Evolutionary conservation across 2,888 invertebrate genomes (phyloP).

Genomic region (Abrostola triplasia): DNA sequence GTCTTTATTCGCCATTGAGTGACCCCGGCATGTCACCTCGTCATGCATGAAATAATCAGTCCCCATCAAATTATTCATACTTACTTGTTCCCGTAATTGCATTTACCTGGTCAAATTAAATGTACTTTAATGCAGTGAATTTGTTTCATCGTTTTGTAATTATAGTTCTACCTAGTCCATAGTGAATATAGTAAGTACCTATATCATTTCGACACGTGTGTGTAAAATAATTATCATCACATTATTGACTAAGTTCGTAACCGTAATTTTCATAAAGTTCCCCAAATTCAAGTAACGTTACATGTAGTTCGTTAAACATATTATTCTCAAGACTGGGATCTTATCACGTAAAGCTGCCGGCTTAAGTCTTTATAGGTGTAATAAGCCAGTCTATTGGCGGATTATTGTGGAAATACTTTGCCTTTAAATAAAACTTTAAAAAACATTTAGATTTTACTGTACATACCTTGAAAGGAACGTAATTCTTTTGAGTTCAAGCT

Average conservation of each 20-base stretch:
- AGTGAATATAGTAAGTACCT: constrained; percentile 13
- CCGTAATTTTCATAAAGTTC: constrained; percentile 30
- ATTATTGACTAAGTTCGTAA: constrained; percentile 12
- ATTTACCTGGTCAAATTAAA: constrained; percentile 20
- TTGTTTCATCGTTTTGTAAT: background rate
- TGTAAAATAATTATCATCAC: constrained; percentile 28
- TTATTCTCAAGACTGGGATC: constrained; percentile 6
- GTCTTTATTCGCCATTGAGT: constrained; percentile 60
- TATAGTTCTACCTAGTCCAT: too few species aligned
- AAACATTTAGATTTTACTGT: background rate
- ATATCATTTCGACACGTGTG: constrained; percentile 18
- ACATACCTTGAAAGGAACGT: background rate
- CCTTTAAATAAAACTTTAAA: constrained; percentile 3
- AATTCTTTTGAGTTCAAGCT: constrained; percentile 21
- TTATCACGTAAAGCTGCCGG: background rate
- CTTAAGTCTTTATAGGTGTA: background rate
- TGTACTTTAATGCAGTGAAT: background rate
- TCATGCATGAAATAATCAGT: constrained; percentile 51
- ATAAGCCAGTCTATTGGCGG: constrained; percentile 4
- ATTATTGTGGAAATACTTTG: constrained; percentile 10
- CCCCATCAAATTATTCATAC: constrained; percentile 27
- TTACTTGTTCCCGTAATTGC: constrained; percentile 22
- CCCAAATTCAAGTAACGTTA: constrained; percentile 20
- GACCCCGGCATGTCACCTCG: constrained; percentile 57
- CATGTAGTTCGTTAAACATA: constrained; percentile 16